phyloP scores from a whole-genome alignment of 2,113 vertebrate species.

The Vireo altiloquus region DNA sequence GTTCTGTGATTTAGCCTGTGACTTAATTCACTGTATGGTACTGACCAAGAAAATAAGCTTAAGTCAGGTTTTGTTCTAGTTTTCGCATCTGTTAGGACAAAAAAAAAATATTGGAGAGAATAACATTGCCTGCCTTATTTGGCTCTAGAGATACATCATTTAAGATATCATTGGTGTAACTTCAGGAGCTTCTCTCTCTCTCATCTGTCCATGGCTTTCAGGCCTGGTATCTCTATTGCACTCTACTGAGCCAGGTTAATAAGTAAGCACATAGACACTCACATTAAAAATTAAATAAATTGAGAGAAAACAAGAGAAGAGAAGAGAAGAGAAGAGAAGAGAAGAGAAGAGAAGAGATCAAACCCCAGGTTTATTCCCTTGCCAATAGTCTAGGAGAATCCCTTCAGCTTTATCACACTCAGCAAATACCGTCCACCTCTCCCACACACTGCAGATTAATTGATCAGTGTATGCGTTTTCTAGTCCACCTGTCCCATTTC shows the following conservation, averaged over 20 bases:
- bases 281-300: not conserved
- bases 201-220: not conserved
- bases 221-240: not conserved
- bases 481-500: not conserved
- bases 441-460: rapidly evolving
- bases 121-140: not conserved
- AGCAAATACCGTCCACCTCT: not conserved
- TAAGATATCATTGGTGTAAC: not conserved
- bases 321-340: no score
- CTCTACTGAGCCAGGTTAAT: not conserved
- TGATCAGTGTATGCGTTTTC: not conserved
- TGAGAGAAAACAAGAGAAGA: not conserved
- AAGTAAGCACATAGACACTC: not conserved
- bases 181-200: not conserved
- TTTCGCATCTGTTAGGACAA: not conserved
- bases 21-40: not conserved
- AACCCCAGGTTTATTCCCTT: not conserved
- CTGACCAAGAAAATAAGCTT: not conserved
- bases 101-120: not conserved
- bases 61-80: not conserved
- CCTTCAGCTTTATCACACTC: not conserved
- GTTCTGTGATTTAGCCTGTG: not conserved
- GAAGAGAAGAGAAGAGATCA: not conserved
- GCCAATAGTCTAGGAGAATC: not conserved
- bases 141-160: not conserved